phyloP scores from a whole-genome alignment of 2,797 vertebrate genomes.

The Nannoperca australis region DNA sequence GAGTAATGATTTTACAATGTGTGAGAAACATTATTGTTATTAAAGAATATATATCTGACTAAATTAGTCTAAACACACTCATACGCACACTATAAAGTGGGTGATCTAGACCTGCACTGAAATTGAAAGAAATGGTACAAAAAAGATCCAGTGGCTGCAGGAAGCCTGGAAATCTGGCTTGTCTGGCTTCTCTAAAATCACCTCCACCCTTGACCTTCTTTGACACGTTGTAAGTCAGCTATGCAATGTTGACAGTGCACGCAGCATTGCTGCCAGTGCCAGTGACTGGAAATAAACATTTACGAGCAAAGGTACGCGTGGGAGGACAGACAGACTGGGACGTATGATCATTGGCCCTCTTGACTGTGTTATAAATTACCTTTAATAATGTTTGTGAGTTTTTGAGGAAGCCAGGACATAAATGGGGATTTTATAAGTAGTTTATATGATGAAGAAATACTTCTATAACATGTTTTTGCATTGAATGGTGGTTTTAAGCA shows the following conservation, averaged over 20 bases:
- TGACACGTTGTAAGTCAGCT: not conserved
- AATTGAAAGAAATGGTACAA: not conserved
- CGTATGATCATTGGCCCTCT: not conserved
- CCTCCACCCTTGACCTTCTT: not conserved
- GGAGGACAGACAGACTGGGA: not conserved
- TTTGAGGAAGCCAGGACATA: not conserved
- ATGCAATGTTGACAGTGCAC: not conserved
- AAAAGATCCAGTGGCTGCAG: not conserved
- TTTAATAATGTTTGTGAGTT: not conserved
- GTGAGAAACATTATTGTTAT: not conserved
- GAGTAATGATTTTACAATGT: not conserved
- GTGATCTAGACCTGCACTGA: too few species aligned
- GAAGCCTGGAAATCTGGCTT: conserved; percentile 3
- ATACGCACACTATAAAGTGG: too few species aligned
- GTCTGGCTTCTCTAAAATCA: not conserved
- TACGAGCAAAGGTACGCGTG: not conserved
- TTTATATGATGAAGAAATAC: not conserved
- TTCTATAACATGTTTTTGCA: not conserved
- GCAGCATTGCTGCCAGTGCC: not conserved
- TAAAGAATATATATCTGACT: not conserved
- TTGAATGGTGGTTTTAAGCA: not conserved
- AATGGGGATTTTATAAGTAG: not conserved
- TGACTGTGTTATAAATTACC: not conserved
- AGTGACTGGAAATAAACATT: conserved; percentile 4
- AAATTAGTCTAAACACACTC: not conserved